Base-by-base conservation (phyloP, 2,888 invertebrate genomes). In the Tipula vernalis region DNA sequence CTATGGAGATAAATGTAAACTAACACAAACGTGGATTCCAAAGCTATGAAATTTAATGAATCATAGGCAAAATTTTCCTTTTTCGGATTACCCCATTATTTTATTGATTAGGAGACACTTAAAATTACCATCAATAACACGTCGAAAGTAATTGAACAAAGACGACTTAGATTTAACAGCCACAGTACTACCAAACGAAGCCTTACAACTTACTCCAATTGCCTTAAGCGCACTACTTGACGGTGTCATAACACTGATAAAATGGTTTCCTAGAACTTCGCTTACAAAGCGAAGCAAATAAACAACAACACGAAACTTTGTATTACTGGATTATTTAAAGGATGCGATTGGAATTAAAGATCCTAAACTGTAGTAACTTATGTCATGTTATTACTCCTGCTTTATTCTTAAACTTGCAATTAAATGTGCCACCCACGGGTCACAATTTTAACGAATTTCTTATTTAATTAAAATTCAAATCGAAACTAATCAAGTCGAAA, bases 11-110 rank as follows among this genome's bases (percentile, higher is more conserved):
- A 91, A 91, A 90, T 41, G 83, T 85, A 15, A 2, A 15, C n/a
- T n/a, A n/a, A n/a, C n/a, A n/a, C 0, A 99, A 99, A 91, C 99
- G 98, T 90, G 99, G 99, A 0, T 96, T 96, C 88, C 99, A 99
- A 91, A 96, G 98, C 0, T 95, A 41, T 94, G 95, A 86, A 90
- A 93, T 0, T 95, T 96, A 88, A 93, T 96, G 86, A 90, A 92
- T 84, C 96, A 97, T 90, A 93, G 99, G 86, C 98, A 99, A 90
- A 99, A 99, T 91, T 96, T 96, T 90, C 95, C 95, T 0, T 91
- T 92, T 13, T 98, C 98, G 85, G 94, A 95, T 90, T 86, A 88
- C 0, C 94, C 93, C 88, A 94, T 97, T 88, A 91, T 92, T n/a
- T 88, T 90, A 0, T 93, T 96, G 88, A 93, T 97, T 36, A 89